phyloP scores from a whole-genome alignment of 92 coral and sea anemone species.

The Phenganax marumi region DNA sequence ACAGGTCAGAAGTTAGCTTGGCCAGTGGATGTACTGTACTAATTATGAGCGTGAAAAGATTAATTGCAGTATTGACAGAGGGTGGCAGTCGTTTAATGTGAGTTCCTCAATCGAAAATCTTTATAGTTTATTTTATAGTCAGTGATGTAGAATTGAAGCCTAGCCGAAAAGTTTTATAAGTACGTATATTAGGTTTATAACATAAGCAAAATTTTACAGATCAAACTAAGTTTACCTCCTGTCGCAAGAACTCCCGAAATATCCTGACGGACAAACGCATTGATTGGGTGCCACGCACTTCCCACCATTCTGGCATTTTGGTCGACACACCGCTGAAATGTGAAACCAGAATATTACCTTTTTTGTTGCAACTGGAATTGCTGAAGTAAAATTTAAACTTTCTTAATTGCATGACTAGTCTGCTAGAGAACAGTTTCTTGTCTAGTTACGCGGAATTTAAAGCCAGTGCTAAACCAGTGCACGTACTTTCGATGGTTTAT shows the following conservation, averaged over 20 bases:
- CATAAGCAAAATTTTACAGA: not conserved
- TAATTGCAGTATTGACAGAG: too few species aligned
- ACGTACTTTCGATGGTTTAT: not conserved
- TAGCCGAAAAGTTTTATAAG: not conserved
- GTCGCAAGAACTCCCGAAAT: conserved; percentile 66
- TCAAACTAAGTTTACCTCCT: conserved; percentile 16
- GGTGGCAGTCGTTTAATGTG: too few species aligned
- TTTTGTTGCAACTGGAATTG: not conserved
- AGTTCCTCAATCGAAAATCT: too few species aligned
- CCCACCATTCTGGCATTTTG: conserved; percentile 78
- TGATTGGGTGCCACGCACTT: conserved; percentile 84
- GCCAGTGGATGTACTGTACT: too few species aligned
- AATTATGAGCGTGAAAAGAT: too few species aligned
- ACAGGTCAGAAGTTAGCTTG: too few species aligned
- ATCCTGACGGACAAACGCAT: conserved; percentile 74
- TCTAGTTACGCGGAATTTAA: not conserved
- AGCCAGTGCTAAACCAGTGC: not conserved
- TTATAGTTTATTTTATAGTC: too few species aligned
- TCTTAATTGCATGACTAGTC: too few species aligned
- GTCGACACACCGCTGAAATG: conserved; percentile 77
- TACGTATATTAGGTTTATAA: not conserved
- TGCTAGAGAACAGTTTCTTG: not conserved
- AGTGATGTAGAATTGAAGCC: too few species aligned
- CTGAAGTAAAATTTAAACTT: too few species aligned
- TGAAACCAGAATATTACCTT: not conserved